Base-by-base conservation (phyloP, 2,888 invertebrate species). In the Acanthacorydalis orientalis region DNA sequence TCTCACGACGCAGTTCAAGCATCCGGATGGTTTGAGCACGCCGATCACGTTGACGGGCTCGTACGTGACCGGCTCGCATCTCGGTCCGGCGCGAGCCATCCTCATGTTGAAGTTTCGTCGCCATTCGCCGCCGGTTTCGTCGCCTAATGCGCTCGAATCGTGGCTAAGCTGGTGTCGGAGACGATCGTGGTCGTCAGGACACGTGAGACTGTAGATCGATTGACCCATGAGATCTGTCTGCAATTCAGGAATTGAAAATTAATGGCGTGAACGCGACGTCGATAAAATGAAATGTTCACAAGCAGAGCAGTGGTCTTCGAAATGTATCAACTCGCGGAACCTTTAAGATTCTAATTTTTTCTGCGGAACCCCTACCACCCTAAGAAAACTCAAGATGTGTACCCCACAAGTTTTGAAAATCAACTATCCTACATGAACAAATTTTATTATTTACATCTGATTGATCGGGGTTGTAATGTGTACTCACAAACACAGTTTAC, bases 211-310 rank as follows among this genome's bases (percentile, higher is more conserved):
- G 68, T 81, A 82, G 63, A 93, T 64, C 56, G 80, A 85, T 65
- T 83, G 80, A 12, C 84, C 85, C 61, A 90, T 75, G 54, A 91
- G 70, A 62, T 92, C 90, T 57, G 83, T 78, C 81, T 90, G 73
- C 16, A 71, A 69, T 46, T 44, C 31, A n/a, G 7, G 34, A 44
- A 44, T 33, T 15, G 15, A 31, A 43, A 43, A 43, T 32, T 9
- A 11, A 12, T 11, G 6, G 34, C 43, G 33, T n/a, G 42, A 4
- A 38, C 35, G 10, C 32, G 39, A 35, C 8, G 38, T 40, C 38
- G 43, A 34, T 15, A 43, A 43, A 34, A 37, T 1, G 6, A 23
- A 23, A 23, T 23, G 23, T 23, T 23, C 6, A 6, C 23, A 23
- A 23, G 23, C 6, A 2, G 2, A 23, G 23, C 23, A 23, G 6